Conservation (phyloP, 1,140 invertebrate species). For the Manduca sexta region DNA sequence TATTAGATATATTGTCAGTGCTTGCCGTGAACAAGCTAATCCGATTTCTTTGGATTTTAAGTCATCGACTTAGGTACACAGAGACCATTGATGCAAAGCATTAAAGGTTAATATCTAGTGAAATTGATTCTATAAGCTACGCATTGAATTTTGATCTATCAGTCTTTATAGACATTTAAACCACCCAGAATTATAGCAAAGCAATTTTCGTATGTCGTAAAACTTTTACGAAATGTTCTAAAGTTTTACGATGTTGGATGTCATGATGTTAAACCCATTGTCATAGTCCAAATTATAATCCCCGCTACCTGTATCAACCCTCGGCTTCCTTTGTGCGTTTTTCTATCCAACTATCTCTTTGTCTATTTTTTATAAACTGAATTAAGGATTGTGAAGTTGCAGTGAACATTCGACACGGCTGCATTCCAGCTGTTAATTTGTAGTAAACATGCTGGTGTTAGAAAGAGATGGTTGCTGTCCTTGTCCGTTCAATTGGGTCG, state of each 20-base stretch:
- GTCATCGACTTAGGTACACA: too few species aligned
- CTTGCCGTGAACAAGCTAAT: too few species aligned
- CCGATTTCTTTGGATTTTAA: too few species aligned
- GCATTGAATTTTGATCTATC: too few species aligned
- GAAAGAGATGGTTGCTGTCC: slow-evolving; percentile 14
- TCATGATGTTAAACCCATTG: not conserved
- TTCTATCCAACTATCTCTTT: slow-evolving; percentile 37
- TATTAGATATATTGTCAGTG: too few species aligned
- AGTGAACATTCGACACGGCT: slow-evolving; percentile 52
- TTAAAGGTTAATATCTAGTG: too few species aligned
- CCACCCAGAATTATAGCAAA: too few species aligned
- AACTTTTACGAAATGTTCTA: not conserved
- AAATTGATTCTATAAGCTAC: too few species aligned
- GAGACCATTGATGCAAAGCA: too few species aligned
- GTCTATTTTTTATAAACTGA: slow-evolving; percentile 51
- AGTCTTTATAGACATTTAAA: too few species aligned
- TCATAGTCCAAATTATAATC: slow-evolving; percentile 22
- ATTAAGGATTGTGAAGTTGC: slow-evolving; percentile 57
- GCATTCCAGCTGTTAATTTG: slow-evolving; percentile 62
- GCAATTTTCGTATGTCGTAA: not conserved
- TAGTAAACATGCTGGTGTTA: slow-evolving; percentile 13
- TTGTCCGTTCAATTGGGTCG: slow-evolving; percentile 10
- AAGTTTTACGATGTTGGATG: too few species aligned
- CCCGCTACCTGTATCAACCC: slow-evolving; percentile 62
- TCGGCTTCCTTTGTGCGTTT: slow-evolving; percentile 40